These are phyloP conservation scores for Caprella mutica DNA, from an alignment of 2,888 invertebrate species.

Conservation along the genomic window DNA sequence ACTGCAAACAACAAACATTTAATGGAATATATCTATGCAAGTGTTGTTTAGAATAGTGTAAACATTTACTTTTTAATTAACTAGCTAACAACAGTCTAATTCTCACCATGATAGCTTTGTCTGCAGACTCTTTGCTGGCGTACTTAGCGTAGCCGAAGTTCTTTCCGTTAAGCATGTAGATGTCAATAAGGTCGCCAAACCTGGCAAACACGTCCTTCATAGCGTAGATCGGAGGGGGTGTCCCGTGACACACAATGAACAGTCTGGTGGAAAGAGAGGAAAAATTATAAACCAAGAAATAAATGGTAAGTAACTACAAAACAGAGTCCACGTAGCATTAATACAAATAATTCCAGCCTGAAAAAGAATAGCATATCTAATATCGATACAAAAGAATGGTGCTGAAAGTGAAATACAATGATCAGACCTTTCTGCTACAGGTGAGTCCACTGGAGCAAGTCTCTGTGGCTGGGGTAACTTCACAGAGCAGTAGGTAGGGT, in stretches of 20 bases:
- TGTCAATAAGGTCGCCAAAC: constrained; percentile 80
- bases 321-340: too few relatives aligned
- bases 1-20: constrained; percentile 37
- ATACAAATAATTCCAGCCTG: too few relatives aligned
- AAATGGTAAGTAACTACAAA: too few relatives aligned
- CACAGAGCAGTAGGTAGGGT: constrained; percentile 47
- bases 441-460: constrained; percentile 43
- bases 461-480: constrained; percentile 58
- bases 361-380: too few relatives aligned
- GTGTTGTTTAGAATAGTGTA: neutral
- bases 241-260: constrained; percentile 49
- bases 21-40: neutral
- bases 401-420: too few relatives aligned
- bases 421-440: constrained; percentile 42
- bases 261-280: constrained; percentile 39
- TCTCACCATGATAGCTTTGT: constrained; percentile 57
- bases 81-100: neutral
- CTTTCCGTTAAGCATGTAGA: constrained; percentile 74
- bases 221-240: constrained; percentile 61
- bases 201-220: constrained; percentile 79
- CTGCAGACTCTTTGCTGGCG: constrained; percentile 60
- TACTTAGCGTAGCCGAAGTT: constrained; percentile 89
- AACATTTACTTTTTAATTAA: neutral
- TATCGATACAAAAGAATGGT: too few relatives aligned
- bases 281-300: too few relatives aligned